phyloP scores from a whole-genome alignment of 2,888 invertebrate species.

The Asteroscopus sphinx region DNA sequence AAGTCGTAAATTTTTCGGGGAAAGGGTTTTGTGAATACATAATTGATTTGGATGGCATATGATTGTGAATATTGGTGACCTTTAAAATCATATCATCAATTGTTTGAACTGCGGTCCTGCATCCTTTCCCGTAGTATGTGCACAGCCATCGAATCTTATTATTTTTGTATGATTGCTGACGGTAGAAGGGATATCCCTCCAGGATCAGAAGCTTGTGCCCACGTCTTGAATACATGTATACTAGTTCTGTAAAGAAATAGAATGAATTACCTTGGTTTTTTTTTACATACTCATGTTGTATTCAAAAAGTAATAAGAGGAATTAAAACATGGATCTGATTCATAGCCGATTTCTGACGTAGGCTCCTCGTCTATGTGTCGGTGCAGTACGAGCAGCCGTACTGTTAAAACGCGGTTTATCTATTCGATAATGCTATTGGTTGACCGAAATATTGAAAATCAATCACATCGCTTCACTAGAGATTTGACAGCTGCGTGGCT shows the following conservation, averaged over 20 bases:
- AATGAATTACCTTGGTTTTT: too few species aligned
- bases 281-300: too few species aligned
- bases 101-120: conserved; percentile 43
- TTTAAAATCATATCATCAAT: conserved; percentile 30
- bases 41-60: conserved; percentile 15
- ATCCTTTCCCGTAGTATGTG: conserved; percentile 42
- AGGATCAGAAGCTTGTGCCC: conserved; percentile 11
- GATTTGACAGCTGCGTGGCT: too few species aligned
- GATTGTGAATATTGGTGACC: conserved; percentile 43
- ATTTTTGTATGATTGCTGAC: conserved; percentile 6
- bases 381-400: too few species aligned
- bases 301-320: neutral
- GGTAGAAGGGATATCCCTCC: conserved; percentile 18
- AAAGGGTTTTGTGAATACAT: neutral
- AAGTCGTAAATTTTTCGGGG: neutral
- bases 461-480: too few species aligned
- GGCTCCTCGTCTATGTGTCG: too few species aligned
- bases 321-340: too few species aligned
- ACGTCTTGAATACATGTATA: conserved; percentile 11
- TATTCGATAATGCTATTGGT: too few species aligned
- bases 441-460: too few species aligned
- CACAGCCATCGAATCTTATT: conserved; percentile 35
- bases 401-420: too few species aligned
- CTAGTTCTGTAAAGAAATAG: neutral
- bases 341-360: too few species aligned